phyloP scores from a whole-genome alignment of 1,140 invertebrate species.

The Drosophila varians region DNA sequence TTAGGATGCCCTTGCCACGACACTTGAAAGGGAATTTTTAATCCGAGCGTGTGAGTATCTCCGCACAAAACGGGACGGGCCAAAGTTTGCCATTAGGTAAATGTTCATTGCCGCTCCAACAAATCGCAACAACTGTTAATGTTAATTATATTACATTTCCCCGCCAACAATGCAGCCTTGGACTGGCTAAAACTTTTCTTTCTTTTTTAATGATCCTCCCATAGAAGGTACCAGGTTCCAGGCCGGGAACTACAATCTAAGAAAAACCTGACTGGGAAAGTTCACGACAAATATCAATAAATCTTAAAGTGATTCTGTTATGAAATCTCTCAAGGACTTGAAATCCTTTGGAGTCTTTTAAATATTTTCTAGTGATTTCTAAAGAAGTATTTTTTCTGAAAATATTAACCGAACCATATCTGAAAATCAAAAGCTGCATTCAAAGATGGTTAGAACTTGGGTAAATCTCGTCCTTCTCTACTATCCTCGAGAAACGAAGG shows the following conservation, averaged over 20 bases:
- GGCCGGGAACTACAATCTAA: background rate
- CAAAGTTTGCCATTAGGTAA: slow-evolving; percentile 62
- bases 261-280: background rate
- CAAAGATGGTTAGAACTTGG: slow-evolving; percentile 21
- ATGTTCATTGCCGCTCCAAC: slow-evolving; percentile 68
- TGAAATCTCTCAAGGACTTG: too few relatives aligned
- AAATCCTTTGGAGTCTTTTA: background rate
- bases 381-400: too few relatives aligned
- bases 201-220: background rate
- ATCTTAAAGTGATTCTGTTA: too few relatives aligned
- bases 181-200: slow-evolving; percentile 8
- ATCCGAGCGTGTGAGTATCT: slow-evolving; percentile 60
- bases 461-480: background rate
- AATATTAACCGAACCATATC: background rate
- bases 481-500: slow-evolving; percentile 7
- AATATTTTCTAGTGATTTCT: too few relatives aligned
- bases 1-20: slow-evolving; percentile 40
- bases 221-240: background rate
- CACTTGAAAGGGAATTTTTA: slow-evolving; percentile 74
- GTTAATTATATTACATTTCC: slow-evolving; percentile 68
- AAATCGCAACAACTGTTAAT: slow-evolving; percentile 67
- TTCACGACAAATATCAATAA: background rate
- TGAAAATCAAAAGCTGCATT: slow-evolving; percentile 9
- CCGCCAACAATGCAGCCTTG: slow-evolving; percentile 22
- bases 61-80: slow-evolving; percentile 9